phyloP scores from a whole-genome alignment of 64 coral and sea anemone species.

The Stichodactyla helianthus region DNA sequence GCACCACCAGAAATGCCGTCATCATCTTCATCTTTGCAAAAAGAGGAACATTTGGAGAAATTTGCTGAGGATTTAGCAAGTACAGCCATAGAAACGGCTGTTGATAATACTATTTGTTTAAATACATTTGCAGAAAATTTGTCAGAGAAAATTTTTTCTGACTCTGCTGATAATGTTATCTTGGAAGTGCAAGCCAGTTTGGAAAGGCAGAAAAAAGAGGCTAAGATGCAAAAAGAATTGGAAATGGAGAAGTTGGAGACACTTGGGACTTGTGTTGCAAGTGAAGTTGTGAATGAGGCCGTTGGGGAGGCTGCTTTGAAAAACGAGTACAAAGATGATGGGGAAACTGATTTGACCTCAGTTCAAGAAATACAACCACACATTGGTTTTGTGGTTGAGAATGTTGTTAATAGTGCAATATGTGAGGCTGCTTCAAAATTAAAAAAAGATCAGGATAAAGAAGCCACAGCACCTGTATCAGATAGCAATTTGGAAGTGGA shows the following conservation, averaged over 20 bases:
- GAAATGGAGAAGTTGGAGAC: slow-evolving; percentile 10
- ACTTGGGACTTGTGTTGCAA: slow-evolving; percentile 27
- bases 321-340: neutral
- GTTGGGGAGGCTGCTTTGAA: slow-evolving; percentile 26
- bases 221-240: neutral
- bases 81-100: slow-evolving; percentile 13
- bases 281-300: slow-evolving; percentile 48
- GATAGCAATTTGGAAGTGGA: neutral
- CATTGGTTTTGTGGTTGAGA: slow-evolving; percentile 37
- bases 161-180: slow-evolving; percentile 47
- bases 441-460: neutral
- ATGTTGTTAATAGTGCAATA: slow-evolving; percentile 57
- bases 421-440: slow-evolving; percentile 46
- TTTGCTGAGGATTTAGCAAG: slow-evolving; percentile 18
- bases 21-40: neutral
- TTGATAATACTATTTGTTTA: slow-evolving; percentile 18
- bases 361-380: slow-evolving; percentile 44
- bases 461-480: neutral
- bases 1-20: neutral
- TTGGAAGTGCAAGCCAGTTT: slow-evolving; percentile 27
- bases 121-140: slow-evolving; percentile 55
- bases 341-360: no score
- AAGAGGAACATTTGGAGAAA: neutral
- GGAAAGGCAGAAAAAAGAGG: slow-evolving; percentile 38
- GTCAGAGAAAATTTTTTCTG: slow-evolving; percentile 28